phyloP scores from a whole-genome alignment of 2,113 vertebrate species.

The Ceyx cyanopectus region DNA sequence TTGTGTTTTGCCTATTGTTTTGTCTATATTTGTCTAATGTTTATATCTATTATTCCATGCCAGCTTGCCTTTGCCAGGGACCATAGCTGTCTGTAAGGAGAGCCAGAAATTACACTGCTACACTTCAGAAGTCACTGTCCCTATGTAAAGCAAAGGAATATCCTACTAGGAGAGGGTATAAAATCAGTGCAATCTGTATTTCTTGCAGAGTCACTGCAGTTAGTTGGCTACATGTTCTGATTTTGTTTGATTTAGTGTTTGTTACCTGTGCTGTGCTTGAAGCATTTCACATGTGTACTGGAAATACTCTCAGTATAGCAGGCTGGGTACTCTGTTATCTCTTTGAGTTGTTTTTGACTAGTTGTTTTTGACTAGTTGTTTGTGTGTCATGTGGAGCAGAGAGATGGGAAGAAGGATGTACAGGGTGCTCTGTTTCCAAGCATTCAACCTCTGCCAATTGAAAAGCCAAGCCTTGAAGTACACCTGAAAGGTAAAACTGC shows the following conservation, averaged over 20 bases:
- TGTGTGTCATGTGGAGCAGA: not conserved
- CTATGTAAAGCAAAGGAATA: not conserved
- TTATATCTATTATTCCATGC: not conserved
- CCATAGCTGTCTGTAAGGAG: not conserved
- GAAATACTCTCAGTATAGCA: not conserved
- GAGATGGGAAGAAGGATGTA: not conserved
- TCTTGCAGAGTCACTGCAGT: not conserved
- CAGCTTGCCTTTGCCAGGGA: not conserved
- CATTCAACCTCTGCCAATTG: not conserved
- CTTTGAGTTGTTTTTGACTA: not conserved
- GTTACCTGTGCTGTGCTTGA: not conserved
- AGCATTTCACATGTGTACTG: not conserved
- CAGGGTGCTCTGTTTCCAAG: not conserved
- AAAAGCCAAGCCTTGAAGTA: not conserved
- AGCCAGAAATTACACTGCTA: not conserved
- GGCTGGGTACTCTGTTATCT: not conserved
- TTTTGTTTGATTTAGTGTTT: not conserved
- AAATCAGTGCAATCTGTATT: not conserved
- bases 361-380: not conserved
- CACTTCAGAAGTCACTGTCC: not conserved
- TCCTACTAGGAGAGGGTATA: not conserved
- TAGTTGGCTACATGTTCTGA: not conserved
- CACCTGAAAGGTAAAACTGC: not conserved
- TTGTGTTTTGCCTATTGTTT: too few relatives aligned
- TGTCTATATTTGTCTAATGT: not conserved